Percentiles rank a stretch among this genome's conserved stretches.
phyloP scores from a whole-genome alignment of 2,888 invertebrate genomes.

The Heteropelma amictum region DNA sequence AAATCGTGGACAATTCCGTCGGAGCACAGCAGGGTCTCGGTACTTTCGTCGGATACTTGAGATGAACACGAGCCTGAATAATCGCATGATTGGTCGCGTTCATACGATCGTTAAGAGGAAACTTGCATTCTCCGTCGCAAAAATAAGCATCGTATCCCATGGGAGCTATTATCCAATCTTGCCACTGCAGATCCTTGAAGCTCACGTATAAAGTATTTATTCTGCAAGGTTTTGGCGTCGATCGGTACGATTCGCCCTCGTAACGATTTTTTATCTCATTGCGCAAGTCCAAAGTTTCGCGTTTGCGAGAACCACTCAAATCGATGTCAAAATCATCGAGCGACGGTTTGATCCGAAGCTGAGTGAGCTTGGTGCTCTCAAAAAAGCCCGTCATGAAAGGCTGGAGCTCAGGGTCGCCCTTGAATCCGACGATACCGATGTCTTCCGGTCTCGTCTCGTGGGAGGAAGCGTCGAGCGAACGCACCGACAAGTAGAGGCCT shows the following conservation, averaged over 20 bases:
- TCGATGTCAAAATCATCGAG: constrained; percentile 78
- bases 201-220: constrained; percentile 92
- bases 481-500: constrained; percentile 88
- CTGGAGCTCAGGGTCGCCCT: constrained; percentile 87
- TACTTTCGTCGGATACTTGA: constrained; percentile 85
- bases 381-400: constrained; percentile 94
- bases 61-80: constrained; percentile 91
- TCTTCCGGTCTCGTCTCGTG: constrained; percentile 89
- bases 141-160: constrained; percentile 94
- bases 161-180: constrained; percentile 97
- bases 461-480: constrained; percentile 83
- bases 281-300: neutral
- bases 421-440: constrained; percentile 87
- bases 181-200: constrained; percentile 91
- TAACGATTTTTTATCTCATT: constrained; percentile 69
- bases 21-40: constrained; percentile 95
- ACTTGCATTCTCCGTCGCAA: constrained; percentile 94
- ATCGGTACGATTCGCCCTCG: constrained; percentile 44
- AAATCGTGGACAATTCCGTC: constrained; percentile 89
- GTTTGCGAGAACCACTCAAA: constrained; percentile 77
- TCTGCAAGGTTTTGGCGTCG: constrained; percentile 90
- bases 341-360: constrained; percentile 66
- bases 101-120: constrained; percentile 92
- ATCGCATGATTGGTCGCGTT: constrained; percentile 97
- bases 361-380: constrained; percentile 79